A percentile compares a stretch with the other conserved stretches of the same genome.
These are phyloP conservation scores for Oligia fasciuncula DNA, from an alignment of 2,888 invertebrate species.

Conservation along the genomic window DNA sequence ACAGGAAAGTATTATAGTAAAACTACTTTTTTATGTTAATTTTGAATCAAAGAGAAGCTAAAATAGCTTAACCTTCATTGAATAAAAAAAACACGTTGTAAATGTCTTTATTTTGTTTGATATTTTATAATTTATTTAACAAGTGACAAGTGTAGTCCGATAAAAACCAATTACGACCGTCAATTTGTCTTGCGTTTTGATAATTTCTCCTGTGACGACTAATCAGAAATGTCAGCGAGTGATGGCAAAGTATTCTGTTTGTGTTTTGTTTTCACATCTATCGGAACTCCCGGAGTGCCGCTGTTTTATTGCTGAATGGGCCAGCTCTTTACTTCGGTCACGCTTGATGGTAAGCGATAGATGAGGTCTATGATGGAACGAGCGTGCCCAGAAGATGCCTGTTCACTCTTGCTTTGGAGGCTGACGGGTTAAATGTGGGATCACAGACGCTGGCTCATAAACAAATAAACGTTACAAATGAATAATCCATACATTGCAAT, in stretches of 20 bases:
- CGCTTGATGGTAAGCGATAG: background rate
- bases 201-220: background rate
- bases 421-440: background rate
- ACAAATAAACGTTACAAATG: constrained; percentile 9
- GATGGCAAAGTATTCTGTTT: too few relatives aligned
- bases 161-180: constrained; percentile 26
- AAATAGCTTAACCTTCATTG: constrained; percentile 15
- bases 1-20: constrained; percentile 42
- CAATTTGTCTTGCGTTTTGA: constrained; percentile 6
- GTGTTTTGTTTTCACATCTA: too few relatives aligned
- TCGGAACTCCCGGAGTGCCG: too few relatives aligned
- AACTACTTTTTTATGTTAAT: constrained; percentile 24
- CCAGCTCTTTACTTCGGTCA: background rate
- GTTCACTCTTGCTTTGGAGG: background rate
- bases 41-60: constrained; percentile 39
- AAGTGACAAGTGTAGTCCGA: constrained; percentile 30
- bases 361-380: background rate
- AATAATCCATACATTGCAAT: constrained; percentile 15
- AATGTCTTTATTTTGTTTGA: constrained; percentile 21
- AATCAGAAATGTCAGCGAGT: too few relatives aligned
- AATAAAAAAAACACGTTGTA: constrained; percentile 3
- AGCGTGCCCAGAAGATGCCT: background rate
- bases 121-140: constrained; percentile 4
- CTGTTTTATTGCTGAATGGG: background rate
- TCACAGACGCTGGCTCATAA: background rate